Conservation (phyloP, 2,888 invertebrate genomes). For the Hydrotaea diabolus region DNA sequence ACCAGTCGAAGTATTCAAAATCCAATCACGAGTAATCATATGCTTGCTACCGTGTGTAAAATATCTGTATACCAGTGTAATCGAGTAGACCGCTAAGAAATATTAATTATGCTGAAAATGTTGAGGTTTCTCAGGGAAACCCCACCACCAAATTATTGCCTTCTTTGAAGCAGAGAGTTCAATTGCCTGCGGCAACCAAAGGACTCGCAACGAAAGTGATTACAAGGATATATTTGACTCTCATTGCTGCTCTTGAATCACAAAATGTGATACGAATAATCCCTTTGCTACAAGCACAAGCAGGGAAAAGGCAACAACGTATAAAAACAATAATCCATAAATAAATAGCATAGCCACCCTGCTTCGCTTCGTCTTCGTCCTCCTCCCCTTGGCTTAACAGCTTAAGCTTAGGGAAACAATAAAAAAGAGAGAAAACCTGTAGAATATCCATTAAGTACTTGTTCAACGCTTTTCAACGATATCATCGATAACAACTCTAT, state of each 20-base stretch:
- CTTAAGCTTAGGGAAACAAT: slow-evolving; percentile 35
- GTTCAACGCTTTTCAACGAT: slow-evolving; percentile 41
- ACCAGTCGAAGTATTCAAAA: no score
- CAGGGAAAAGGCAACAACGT: background rate
- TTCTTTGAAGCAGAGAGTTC: no score
- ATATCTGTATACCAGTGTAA: no score
- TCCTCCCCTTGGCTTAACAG: slow-evolving; percentile 53
- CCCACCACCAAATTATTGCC: no score
- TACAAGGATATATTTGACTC: background rate
- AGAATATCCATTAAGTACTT: slow-evolving; percentile 62
- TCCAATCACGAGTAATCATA: no score
- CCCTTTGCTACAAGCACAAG: background rate
- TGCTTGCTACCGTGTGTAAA: no score
- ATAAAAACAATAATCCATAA: slow-evolving; percentile 19
- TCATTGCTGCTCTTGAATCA: background rate
- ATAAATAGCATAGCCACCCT: background rate
- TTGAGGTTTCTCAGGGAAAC: no score
- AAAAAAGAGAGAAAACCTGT: slow-evolving; percentile 52
- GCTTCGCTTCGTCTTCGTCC: background rate
- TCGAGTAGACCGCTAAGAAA: no score
- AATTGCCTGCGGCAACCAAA: no score
- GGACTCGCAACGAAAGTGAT: background rate
- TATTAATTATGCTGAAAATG: no score
- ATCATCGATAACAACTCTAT: slow-evolving; percentile 10
- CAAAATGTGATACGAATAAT: no score